Evolutionary conservation across 92 coral and sea anemone species (phyloP).

Genomic region (Epizoanthus illoricatus): DNA sequence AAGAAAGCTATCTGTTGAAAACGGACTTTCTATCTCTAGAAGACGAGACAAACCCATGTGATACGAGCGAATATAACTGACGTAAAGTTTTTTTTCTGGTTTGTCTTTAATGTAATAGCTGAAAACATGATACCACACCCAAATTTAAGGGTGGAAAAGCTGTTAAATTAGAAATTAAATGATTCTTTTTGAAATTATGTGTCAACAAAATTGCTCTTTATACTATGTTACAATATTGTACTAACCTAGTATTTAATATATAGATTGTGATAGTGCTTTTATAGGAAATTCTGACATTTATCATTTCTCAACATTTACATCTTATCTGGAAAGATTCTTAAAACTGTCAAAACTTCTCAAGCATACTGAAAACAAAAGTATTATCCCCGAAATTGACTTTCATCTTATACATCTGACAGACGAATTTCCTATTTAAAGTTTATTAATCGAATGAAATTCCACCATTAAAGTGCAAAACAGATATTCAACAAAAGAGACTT

Average conservation of each 20-base stretch:
- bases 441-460: background rate
- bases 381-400: background rate
- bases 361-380: background rate
- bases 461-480: slow-evolving; percentile 10
- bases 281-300: background rate
- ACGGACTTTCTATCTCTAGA: background rate
- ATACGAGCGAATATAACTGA: background rate
- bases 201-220: background rate
- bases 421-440: background rate
- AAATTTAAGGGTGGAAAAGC: background rate
- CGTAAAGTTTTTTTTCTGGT: background rate
- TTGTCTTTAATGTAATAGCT: background rate
- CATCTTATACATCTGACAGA: background rate
- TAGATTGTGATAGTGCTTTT: background rate
- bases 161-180: background rate
- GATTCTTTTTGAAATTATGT: background rate
- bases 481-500: background rate
- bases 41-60: background rate
- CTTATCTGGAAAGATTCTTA: background rate
- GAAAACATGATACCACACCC: slow-evolving; percentile 24
- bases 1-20: background rate
- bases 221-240: background rate
- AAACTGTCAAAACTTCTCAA: too few relatives aligned
- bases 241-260: background rate
- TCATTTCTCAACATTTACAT: background rate